Evolutionary conservation across 2,888 invertebrate species (phyloP).

Genomic region (Ethmia dodecea): DNA sequence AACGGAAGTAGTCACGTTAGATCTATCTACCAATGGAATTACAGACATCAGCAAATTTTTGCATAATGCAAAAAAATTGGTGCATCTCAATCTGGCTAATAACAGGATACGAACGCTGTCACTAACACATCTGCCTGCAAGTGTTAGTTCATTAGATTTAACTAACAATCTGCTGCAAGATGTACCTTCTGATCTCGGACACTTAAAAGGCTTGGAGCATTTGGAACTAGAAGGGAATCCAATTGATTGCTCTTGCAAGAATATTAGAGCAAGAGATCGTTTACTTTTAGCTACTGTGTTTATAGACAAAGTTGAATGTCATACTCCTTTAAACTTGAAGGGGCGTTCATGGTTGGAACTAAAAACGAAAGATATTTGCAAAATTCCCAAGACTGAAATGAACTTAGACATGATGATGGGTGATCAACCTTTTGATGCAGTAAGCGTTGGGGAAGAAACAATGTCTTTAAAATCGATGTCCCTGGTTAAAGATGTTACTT

Average conservation of each 20-base stretch:
- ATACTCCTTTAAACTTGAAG: slow-evolving; percentile 66
- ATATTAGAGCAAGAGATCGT: slow-evolving; percentile 79
- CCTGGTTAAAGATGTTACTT: slow-evolving; percentile 46
- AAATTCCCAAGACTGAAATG: slow-evolving; percentile 44
- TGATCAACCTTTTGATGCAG: slow-evolving; percentile 74
- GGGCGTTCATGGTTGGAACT: slow-evolving; percentile 78
- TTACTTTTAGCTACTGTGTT: slow-evolving; percentile 73
- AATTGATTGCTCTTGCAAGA: slow-evolving; percentile 83
- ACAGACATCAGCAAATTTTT: slow-evolving; percentile 77
- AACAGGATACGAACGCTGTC: slow-evolving; percentile 77
- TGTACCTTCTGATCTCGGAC: slow-evolving; percentile 77
- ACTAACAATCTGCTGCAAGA: slow-evolving; percentile 78
- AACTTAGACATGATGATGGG: slow-evolving; percentile 79
- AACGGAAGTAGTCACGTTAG: slow-evolving; percentile 78
- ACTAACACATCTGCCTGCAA: slow-evolving; percentile 71
- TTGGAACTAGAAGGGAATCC: slow-evolving; percentile 83
- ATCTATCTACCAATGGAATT: slow-evolving; percentile 80
- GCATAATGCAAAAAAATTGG: slow-evolving; percentile 74
- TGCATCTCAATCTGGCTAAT: slow-evolving; percentile 78
- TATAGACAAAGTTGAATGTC: slow-evolving; percentile 76
- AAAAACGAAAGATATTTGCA: slow-evolving; percentile 75
- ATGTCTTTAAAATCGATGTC: slow-evolving; percentile 59
- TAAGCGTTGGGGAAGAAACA: slow-evolving; percentile 52
- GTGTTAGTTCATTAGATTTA: slow-evolving; percentile 80
- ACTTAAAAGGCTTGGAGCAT: slow-evolving; percentile 75